These are phyloP conservation scores for Crax fasciolata DNA, from an alignment of 2,797 vertebrate genomes.

Conservation along the genomic window DNA sequence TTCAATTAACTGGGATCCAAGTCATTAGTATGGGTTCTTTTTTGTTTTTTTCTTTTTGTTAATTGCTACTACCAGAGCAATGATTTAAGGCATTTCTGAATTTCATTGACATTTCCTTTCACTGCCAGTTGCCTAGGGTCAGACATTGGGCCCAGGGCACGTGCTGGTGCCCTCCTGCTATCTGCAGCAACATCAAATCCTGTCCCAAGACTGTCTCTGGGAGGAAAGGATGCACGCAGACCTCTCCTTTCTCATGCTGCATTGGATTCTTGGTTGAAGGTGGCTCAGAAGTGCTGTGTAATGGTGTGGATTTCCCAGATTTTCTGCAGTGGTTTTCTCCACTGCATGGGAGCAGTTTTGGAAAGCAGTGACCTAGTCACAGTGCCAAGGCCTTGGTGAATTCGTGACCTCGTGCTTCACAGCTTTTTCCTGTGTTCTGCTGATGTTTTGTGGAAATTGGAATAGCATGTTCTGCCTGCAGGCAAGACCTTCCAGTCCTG, in stretches of 20 bases:
- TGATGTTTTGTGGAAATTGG: not conserved
- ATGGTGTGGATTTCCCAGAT: not conserved
- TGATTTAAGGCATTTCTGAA: conserved; percentile 12
- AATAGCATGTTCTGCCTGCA: not conserved
- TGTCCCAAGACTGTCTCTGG: not conserved
- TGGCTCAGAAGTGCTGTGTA: not conserved
- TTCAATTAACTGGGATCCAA: conserved; percentile 11
- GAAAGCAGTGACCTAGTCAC: not conserved
- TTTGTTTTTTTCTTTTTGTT: not conserved
- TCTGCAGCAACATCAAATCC: not conserved
- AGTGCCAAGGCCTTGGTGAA: not conserved
- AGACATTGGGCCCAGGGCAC: not conserved
- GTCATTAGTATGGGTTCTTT: not conserved
- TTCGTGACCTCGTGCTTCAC: not conserved
- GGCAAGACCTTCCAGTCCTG: not conserved
- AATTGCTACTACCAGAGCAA: conserved; percentile 10
- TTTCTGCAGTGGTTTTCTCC: not conserved
- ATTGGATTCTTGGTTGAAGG: not conserved
- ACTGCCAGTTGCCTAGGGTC: not conserved
- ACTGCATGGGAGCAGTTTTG: not conserved
- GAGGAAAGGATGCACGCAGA: not conserved
- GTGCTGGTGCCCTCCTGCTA: not conserved
- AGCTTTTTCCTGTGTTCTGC: not conserved
- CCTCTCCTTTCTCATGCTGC: rapidly evolving
- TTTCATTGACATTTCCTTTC: not conserved